Conservation (phyloP, 2,888 invertebrate species). For the Euclidia mi region DNA sequence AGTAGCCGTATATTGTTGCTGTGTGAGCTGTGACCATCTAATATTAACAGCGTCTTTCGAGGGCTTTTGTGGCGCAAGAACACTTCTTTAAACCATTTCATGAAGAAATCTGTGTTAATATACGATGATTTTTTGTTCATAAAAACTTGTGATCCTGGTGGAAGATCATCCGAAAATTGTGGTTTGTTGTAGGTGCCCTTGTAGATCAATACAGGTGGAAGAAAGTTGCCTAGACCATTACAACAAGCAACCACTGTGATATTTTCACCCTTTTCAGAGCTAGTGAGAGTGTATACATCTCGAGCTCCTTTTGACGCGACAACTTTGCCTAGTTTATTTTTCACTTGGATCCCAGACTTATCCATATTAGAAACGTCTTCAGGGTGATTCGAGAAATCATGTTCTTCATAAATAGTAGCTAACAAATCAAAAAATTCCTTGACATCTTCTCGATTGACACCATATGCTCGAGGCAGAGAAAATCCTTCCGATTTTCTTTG, state of each 20-base stretch:
- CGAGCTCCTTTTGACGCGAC: constrained; percentile 61
- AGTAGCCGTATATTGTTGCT: constrained; percentile 15
- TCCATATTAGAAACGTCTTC: constrained; percentile 55
- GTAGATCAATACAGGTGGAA: constrained; percentile 19
- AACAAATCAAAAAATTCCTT: background rate
- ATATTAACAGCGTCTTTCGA: constrained; percentile 16
- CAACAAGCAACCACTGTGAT: constrained; percentile 29
- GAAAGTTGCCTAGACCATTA: constrained; percentile 20
- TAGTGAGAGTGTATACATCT: constrained; percentile 35
- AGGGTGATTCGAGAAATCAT: no score
- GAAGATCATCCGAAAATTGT: constrained; percentile 50
- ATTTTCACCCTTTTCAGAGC: constrained; percentile 60
- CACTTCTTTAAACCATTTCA: background rate
- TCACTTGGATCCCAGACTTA: constrained; percentile 66
- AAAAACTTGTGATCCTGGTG: constrained; percentile 38
- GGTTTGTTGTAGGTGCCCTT: constrained; percentile 46
- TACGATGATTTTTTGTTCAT: constrained; percentile 44
- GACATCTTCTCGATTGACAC: background rate
- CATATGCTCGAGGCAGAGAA: background rate
- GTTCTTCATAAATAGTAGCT: no score
- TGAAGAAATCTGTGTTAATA: constrained; percentile 18
- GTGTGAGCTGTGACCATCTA: constrained; percentile 22
- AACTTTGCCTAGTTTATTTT: constrained; percentile 66
- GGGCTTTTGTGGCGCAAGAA: constrained; percentile 14
- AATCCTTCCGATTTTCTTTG: background rate